Base-by-base conservation (phyloP, 2,888 invertebrate species). In the Bhutanitis thaidina region DNA sequence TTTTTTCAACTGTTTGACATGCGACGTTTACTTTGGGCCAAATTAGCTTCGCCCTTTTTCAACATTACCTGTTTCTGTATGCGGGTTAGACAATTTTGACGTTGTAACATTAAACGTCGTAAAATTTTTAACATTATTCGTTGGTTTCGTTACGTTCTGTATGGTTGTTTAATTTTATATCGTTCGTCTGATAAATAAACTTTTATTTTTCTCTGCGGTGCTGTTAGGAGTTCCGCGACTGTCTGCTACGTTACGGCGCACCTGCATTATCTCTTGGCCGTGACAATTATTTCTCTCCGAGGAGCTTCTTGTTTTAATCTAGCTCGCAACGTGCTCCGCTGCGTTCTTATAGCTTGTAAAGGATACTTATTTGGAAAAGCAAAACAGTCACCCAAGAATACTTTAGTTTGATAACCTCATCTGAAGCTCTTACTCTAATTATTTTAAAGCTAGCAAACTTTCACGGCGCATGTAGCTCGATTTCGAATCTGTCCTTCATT, bases 121-220 rank as follows among this genome's bases (percentile, higher is more conserved):
- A 77, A 20, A 20, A 80, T 77, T 77, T 80, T 85, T 83, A 77
- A 81, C 68, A 73, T 65, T 76, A 73, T 77, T 69, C 63, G 65
- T 63, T 67, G 61, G 64, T 43, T 56, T 59, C 74, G 74, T 20
- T 5, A 20, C 20, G 20, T 20, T 20, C 5, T 20, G 20, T 20
- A 3, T 20, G 2, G 20, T 68, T 65, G 55, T 43, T 49, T n/a
- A n/a, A n/a, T n/a, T n/a, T 5, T 27, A 40, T 32, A 44, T 52
- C 58, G 60, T 57, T 67, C 57, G 58, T 54, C 34, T 15, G 40
- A 43, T 30, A 52, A 54, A 60, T 59, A 58, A 58, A 54, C 44
- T 69, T 69, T 70, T 71, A 67, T 66, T 55, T 60, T 53, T 43
- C 55, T 51, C 55, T 15, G 32, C 40, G 43, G 51, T 40, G 44